These are phyloP conservation scores for Onthophagus sagittarius DNA, from an alignment of 2,888 invertebrate species.

Conservation along the genomic window DNA sequence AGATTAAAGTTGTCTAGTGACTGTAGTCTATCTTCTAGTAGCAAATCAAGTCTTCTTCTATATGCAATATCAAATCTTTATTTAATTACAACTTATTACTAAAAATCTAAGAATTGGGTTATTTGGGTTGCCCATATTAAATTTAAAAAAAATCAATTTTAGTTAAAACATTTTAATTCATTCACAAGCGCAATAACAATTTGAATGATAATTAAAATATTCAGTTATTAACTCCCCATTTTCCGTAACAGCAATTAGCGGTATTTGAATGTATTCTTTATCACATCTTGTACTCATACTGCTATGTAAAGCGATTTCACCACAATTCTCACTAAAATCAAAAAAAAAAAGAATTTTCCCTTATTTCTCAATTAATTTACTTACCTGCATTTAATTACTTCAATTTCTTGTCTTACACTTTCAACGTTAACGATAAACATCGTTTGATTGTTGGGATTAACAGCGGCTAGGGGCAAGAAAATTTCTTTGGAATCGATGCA, in stretches of 20 bases:
- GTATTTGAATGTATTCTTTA: not conserved
- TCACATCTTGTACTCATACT: not conserved
- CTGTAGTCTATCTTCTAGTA: no score
- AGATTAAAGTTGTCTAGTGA: no score
- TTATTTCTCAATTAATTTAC: not conserved
- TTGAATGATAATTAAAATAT: not conserved
- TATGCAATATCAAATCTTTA: no score
- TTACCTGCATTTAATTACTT: not conserved
- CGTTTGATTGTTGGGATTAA: not conserved
- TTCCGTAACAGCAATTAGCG: not conserved
- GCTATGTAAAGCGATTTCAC: not conserved
- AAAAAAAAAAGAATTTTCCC: no score
- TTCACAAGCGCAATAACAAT: not conserved
- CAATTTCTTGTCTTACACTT: not conserved
- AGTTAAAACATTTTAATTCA: not conserved
- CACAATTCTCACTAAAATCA: not conserved
- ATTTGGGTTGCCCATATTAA: no score
- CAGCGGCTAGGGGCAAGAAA: not conserved
- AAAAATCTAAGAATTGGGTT: no score
- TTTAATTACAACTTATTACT: no score
- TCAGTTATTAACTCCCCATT: not conserved
- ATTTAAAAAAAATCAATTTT: not conserved
- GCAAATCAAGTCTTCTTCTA: no score
- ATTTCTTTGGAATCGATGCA: not conserved
- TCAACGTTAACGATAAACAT: not conserved